phyloP scores from a whole-genome alignment of 2,797 vertebrate species.

The Sciaenops ocellatus region DNA sequence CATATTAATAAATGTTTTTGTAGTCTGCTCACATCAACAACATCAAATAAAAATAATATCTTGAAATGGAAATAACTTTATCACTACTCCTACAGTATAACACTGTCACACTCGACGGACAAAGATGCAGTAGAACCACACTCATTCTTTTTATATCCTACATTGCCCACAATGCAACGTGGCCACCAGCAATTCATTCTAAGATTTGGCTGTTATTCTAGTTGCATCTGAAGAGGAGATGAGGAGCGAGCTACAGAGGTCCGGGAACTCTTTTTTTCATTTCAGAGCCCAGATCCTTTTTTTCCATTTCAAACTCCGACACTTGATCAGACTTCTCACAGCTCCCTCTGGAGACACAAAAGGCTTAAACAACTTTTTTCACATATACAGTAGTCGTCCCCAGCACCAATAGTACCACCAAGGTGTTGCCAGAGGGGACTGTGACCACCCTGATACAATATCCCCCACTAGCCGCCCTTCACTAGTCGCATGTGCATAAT shows the following conservation, averaged over 20 bases:
- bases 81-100: neutral
- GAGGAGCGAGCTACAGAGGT: neutral
- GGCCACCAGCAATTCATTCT: neutral
- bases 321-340: neutral
- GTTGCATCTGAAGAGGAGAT: neutral
- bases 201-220: neutral
- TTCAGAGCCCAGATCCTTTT: neutral
- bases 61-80: neutral
- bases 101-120: too few relatives aligned
- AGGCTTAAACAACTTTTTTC: neutral
- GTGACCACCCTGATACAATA: too few relatives aligned
- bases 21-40: neutral
- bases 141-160: neutral
- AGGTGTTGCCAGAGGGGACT: too few relatives aligned
- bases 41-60: neutral
- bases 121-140: neutral
- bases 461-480: too few relatives aligned
- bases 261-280: neutral
- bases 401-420: neutral
- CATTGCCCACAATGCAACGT: neutral
- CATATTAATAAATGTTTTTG: neutral
- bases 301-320: neutral
- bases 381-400: neutral
- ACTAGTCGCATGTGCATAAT: too few relatives aligned
- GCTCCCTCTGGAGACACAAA: neutral